phyloP scores from a whole-genome alignment of 2,888 invertebrate genomes.

The Aphodius granarius region DNA sequence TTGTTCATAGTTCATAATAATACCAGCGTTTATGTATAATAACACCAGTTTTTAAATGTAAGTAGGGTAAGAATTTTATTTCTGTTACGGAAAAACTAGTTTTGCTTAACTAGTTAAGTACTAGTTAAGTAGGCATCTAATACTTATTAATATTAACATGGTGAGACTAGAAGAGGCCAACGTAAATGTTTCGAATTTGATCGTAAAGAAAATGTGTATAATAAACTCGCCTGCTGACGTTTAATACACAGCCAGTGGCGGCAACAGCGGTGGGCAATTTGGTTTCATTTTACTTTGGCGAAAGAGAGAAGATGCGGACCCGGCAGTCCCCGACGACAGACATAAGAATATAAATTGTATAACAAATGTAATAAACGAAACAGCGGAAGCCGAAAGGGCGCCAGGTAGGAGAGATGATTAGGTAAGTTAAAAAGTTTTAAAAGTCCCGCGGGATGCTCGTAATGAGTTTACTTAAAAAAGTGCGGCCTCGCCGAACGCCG shows the following conservation, averaged over 20 bases:
- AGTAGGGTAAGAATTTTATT: no score
- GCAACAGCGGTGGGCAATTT: background rate
- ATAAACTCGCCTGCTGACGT: background rate
- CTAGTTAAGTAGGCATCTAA: background rate
- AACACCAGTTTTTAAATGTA: no score
- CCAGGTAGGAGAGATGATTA: conserved; percentile 33
- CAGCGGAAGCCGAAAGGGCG: conserved; percentile 27
- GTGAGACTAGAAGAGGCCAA: background rate
- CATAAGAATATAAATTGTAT: conserved; percentile 28
- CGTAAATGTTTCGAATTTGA: background rate
- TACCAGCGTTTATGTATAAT: no score
- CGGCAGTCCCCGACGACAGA: conserved; percentile 36
- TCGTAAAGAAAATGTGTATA: background rate
- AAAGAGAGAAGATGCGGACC: conserved; percentile 32
- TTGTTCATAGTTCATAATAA: no score
- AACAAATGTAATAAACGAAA: conserved; percentile 32
- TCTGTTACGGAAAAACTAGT: no score
- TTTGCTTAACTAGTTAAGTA: background rate
- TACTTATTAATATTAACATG: background rate
- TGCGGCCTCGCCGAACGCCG: background rate
- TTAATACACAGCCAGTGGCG: background rate
- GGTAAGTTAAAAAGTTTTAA: conserved; percentile 38
- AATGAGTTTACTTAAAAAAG: conserved; percentile 40
- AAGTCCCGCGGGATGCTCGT: conserved; percentile 37
- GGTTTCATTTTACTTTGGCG: background rate